phyloP scores from a whole-genome alignment of 2,113 vertebrate species.

The Protomyctophum bolini region DNA sequence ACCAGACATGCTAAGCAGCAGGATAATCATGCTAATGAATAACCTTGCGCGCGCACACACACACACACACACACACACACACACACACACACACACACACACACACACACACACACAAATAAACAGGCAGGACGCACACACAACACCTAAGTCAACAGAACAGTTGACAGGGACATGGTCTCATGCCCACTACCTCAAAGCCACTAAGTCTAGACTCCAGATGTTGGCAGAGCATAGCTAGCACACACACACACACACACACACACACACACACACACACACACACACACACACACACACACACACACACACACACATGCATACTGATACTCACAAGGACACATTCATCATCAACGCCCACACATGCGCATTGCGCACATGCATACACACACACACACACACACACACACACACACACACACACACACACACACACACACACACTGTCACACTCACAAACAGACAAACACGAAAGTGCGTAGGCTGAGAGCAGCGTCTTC shows the following conservation, averaged over 20 bases:
- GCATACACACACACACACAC: conserved; percentile 3
- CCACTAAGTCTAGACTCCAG: conserved; percentile 88
- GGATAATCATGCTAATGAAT: not conserved
- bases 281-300: conserved; percentile 3
- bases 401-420: conserved; percentile 1
- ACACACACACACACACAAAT: conserved; percentile 19
- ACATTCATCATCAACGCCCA: too few species aligned
- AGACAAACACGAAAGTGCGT: conserved; percentile 21
- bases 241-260: conserved; percentile 44
- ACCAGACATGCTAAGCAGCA: not conserved
- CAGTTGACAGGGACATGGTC: conserved; percentile 57
- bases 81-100: conserved; percentile 15
- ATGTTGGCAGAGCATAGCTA: conserved; percentile 75
- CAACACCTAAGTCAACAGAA: conserved; percentile 52
- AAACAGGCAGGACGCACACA: conserved; percentile 8
- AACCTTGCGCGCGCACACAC: not conserved
- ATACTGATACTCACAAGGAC: too few species aligned
- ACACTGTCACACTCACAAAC: conserved; percentile 15
- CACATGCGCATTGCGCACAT: too few species aligned
- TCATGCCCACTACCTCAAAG: conserved; percentile 71
- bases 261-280: conserved; percentile 22
- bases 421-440: not conserved
- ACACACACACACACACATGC: too few species aligned
- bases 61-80: not conserved
- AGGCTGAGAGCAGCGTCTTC: conserved; percentile 64